Percentiles rank a stretch among this genome's conserved stretches.
Evolutionary conservation across 2,113 vertebrate genomes (phyloP).

Genomic region (Thinocorus orbignyianus): DNA sequence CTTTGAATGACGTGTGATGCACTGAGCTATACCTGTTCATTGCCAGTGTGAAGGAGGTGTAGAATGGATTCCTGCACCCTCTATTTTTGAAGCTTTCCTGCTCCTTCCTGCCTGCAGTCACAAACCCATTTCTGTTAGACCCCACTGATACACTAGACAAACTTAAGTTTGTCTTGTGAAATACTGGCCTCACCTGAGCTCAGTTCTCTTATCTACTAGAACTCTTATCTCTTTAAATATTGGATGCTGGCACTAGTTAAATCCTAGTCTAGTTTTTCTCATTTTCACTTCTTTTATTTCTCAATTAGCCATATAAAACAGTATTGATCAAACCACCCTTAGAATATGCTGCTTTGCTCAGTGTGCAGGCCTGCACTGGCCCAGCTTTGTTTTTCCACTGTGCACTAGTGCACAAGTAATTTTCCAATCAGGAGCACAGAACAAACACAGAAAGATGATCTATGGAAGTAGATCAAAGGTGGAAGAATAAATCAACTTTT

Average conservation of each 20-base stretch:
- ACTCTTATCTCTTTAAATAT: background rate
- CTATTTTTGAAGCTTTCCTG: background rate
- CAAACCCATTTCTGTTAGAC: background rate
- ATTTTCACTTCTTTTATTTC: background rate
- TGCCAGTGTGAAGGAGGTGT: background rate
- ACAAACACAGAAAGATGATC: background rate
- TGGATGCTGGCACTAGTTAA: background rate
- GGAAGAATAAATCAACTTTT: background rate
- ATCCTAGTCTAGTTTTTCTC: background rate
- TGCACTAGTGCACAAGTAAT: background rate
- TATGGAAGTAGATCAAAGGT: background rate
- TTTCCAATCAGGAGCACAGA: background rate
- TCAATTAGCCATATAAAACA: background rate
- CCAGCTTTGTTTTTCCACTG: background rate
- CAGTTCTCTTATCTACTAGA: background rate
- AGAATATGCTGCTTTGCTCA: background rate
- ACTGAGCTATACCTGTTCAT: background rate
- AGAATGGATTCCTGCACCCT: background rate
- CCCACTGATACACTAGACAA: too few relatives aligned
- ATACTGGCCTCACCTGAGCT: background rate
- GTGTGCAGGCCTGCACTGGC: background rate
- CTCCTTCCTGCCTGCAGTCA: background rate
- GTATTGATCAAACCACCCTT: background rate
- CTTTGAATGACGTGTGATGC: accelerated
- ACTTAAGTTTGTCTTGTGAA: background rate